A percentile compares a stretch with the other conserved stretches of the same genome.
Evolutionary conservation across 2,888 invertebrate species (phyloP).

Genomic region (Leptopilina syphax): DNA sequence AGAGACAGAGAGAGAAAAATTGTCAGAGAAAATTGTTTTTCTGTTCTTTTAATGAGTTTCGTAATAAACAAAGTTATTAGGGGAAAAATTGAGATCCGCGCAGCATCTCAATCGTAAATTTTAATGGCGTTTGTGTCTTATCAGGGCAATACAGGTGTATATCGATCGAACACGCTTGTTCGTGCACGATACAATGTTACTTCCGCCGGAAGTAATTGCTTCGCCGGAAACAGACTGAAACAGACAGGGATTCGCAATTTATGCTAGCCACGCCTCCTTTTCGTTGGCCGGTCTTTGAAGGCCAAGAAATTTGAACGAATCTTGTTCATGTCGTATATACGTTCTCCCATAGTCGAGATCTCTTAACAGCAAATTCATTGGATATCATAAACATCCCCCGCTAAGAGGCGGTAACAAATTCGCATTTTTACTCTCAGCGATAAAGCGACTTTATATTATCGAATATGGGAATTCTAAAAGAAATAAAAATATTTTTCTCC

Average conservation of each 20-base stretch:
- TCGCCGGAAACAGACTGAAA: conserved; percentile 62
- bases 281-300: conserved; percentile 47
- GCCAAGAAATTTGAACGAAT: conserved; percentile 23
- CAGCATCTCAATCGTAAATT: conserved; percentile 35
- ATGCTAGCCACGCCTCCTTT: conserved; percentile 59
- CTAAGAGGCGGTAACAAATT: too few relatives aligned
- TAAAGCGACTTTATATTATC: too few relatives aligned
- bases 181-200: conserved; percentile 56
- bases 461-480: too few relatives aligned
- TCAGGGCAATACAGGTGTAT: conserved; percentile 47
- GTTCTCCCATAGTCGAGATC: background rate
- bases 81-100: too few relatives aligned
- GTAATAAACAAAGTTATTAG: background rate
- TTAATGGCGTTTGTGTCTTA: conserved; percentile 15
- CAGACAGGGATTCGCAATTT: conserved; percentile 62
- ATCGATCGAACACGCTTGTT: conserved; percentile 45
- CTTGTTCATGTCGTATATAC: too few relatives aligned
- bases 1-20: too few relatives aligned
- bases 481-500: too few relatives aligned
- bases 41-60: background rate
- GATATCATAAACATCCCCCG: background rate
- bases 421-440: too few relatives aligned
- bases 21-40: background rate
- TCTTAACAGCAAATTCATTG: conserved; percentile 5
- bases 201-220: conserved; percentile 65